phyloP scores from a whole-genome alignment of 2,888 invertebrate genomes.

The Steinernema scapterisci region DNA sequence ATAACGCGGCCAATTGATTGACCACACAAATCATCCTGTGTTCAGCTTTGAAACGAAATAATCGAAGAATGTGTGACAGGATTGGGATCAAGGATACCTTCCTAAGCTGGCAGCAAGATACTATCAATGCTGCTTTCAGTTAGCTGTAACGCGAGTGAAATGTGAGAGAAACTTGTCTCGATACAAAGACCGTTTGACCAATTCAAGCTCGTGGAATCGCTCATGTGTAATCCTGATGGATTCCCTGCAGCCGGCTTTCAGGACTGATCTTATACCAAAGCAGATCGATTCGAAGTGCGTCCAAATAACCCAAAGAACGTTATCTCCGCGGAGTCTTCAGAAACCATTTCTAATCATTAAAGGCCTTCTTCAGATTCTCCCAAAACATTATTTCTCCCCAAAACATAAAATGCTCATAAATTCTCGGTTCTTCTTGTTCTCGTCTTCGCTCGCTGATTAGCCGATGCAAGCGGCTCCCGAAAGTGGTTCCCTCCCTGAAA shows the following conservation, averaged over 20 bases:
- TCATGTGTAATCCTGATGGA: no score
- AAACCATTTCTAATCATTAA: background rate
- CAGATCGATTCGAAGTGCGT: background rate
- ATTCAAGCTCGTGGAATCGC: no score
- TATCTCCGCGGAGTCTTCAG: background rate
- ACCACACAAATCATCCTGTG: slow-evolving; percentile 8
- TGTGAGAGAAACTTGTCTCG: no score
- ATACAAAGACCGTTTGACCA: no score
- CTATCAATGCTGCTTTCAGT: no score
- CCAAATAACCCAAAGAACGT: background rate
- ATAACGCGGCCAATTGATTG: slow-evolving; percentile 10
- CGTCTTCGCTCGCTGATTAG: background rate
- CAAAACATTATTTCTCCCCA: background rate
- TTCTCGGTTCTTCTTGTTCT: background rate
- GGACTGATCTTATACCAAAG: background rate
- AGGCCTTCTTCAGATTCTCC: background rate
- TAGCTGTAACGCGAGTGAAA: no score
- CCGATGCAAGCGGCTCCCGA: background rate
- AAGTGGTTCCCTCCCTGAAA: slow-evolving; percentile 14
- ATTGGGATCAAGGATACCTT: no score
- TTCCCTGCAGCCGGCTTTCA: no score
- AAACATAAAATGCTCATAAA: slow-evolving; percentile 25
- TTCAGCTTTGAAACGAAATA: no score
- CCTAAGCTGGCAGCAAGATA: no score
- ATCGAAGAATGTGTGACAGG: no score